Conservation (phyloP, 2,113 vertebrate genomes). For the Tapirus terrestris region DNA sequence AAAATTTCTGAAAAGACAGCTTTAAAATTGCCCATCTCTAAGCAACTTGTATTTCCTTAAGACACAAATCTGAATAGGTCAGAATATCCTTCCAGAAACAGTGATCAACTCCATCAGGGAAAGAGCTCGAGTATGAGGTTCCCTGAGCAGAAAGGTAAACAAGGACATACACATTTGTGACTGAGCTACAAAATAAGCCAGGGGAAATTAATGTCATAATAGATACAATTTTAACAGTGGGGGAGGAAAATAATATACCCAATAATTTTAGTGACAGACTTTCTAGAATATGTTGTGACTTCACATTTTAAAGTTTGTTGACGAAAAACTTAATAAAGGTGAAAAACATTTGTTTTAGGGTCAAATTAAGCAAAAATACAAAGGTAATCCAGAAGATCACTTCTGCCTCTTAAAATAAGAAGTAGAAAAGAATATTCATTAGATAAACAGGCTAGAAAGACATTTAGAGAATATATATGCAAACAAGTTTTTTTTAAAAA, state of each 20-base stretch:
- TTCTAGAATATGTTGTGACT: not conserved
- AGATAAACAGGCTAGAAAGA: not conserved
- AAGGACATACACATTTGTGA: not conserved
- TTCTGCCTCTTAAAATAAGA: not conserved
- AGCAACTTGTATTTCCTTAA: not conserved
- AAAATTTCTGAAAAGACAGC: not conserved
- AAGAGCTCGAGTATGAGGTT: not conserved
- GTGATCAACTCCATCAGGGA: not conserved
- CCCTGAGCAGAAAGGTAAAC: not conserved
- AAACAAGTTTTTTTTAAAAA: not conserved
- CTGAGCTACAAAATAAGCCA: slow-evolving; percentile 21
- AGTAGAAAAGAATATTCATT: not conserved
- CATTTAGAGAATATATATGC: not conserved
- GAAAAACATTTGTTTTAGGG: slow-evolving; percentile 19
- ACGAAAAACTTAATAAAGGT: slow-evolving; percentile 4
- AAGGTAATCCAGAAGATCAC: slow-evolving; percentile 5
- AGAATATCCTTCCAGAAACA: not conserved
- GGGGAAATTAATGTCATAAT: not conserved
- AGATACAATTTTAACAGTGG: not conserved
- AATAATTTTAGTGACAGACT: not conserved
- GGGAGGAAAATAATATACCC: not conserved
- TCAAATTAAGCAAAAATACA: not conserved
- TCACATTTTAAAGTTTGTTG: not conserved
- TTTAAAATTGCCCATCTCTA: not conserved
- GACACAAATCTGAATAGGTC: not conserved